These are phyloP conservation scores for Melanotaenia duboulayi DNA, from an alignment of 2,113 vertebrate genomes.

Conservation along the genomic window DNA sequence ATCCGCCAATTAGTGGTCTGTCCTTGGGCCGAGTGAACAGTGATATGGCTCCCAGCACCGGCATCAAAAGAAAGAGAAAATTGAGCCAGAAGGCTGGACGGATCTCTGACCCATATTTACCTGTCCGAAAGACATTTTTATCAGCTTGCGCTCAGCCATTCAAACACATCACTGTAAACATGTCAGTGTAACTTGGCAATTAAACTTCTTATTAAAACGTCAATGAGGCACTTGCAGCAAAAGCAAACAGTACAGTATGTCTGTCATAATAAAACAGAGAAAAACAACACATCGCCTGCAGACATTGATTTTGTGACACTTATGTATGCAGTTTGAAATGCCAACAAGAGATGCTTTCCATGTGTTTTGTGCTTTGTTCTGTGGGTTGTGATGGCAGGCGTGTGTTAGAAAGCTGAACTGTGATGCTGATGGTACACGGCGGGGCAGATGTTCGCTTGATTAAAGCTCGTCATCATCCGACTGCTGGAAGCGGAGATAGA, in stretches of 20 bases:
- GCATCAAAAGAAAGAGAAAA: constrained; percentile 85
- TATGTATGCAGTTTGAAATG: constrained; percentile 52
- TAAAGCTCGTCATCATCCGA: constrained; percentile 51
- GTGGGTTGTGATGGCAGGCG: constrained; percentile 21
- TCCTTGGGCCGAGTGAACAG: constrained; percentile 82
- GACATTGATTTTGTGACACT: constrained; percentile 58
- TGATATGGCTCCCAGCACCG: constrained; percentile 79
- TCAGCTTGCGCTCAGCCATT: neutral
- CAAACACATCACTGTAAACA: constrained; percentile 5
- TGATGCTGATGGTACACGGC: constrained; percentile 60
- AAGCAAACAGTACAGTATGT: constrained; percentile 2
- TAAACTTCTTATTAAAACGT: constrained; percentile 9
- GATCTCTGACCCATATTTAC: constrained; percentile 90
- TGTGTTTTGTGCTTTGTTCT: constrained; percentile 59
- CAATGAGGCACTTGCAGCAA: constrained; percentile 9
- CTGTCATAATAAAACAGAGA: constrained; percentile 32
- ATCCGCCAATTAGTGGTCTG: constrained; percentile 64
- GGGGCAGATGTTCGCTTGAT: constrained; percentile 72
- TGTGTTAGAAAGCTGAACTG: constrained; percentile 55
- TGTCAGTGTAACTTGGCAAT: constrained; percentile 8
- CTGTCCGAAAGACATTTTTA: constrained; percentile 68
- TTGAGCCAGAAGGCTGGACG: constrained; percentile 87
- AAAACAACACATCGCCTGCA: constrained; percentile 5
- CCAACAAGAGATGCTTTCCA: constrained; percentile 60
- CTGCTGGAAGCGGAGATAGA: constrained; percentile 13